These are phyloP conservation scores for Sula dactylatra DNA, from an alignment of 2,113 vertebrate species.

Conservation along the genomic window DNA sequence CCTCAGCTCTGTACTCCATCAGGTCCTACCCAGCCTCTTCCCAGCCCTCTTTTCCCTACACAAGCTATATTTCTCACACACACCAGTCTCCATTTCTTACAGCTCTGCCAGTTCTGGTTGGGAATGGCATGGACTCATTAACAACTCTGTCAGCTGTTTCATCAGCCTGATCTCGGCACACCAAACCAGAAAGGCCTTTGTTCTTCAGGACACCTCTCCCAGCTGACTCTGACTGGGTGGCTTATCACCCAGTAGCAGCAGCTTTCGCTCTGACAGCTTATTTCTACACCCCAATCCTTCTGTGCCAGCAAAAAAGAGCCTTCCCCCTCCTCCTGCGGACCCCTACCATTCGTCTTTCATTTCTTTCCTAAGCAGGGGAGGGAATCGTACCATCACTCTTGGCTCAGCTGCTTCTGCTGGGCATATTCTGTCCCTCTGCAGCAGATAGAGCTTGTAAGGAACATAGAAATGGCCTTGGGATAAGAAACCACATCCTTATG, in stretches of 20 bases:
- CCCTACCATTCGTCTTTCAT: neutral
- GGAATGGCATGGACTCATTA: neutral
- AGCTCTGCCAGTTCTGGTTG: neutral
- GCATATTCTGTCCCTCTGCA: neutral
- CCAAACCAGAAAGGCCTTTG: slow-evolving; percentile 16
- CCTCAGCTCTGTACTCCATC: neutral
- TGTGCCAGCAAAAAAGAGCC: neutral
- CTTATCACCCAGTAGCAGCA: slow-evolving; percentile 56
- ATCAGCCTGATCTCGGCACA: neutral
- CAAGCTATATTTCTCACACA: neutral
- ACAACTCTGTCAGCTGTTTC: slow-evolving; percentile 35
- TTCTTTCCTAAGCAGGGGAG: neutral
- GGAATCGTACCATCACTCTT: neutral
- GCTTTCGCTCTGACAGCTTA: slow-evolving; percentile 1
- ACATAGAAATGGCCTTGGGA: neutral
- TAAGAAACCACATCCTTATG: neutral
- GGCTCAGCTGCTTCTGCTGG: neutral
- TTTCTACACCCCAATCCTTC: neutral
- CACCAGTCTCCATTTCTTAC: neutral
- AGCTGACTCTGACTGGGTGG: neutral
- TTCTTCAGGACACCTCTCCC: neutral
- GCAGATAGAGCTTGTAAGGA: neutral
- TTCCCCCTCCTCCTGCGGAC: neutral
- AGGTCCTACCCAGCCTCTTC: neutral
- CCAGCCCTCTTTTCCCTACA: neutral